These are phyloP conservation scores for Abramis brama DNA, from an alignment of 2,113 vertebrate genomes.

Conservation along the genomic window DNA sequence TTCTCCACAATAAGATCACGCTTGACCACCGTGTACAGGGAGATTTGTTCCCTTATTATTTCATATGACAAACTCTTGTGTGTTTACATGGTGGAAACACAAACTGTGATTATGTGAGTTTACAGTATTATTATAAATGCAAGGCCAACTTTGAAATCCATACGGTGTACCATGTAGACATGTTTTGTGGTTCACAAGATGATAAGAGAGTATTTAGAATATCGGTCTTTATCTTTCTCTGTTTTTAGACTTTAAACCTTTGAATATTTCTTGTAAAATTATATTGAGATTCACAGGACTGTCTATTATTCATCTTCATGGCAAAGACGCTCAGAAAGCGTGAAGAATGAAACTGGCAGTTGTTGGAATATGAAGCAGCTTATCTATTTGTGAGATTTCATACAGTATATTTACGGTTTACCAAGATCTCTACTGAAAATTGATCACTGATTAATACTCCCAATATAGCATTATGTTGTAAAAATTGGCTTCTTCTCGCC, in stretches of 20 bases:
- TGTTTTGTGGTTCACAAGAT: conserved; percentile 38
- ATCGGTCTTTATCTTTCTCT: conserved; percentile 29
- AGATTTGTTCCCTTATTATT: conserved; percentile 34
- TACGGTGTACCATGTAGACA: conserved; percentile 38
- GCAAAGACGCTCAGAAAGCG: not conserved
- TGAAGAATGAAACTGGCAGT: not conserved
- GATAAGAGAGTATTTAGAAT: conserved; percentile 40
- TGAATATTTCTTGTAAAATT: conserved; percentile 39
- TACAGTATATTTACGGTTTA: conserved; percentile 29
- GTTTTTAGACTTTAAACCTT: conserved; percentile 41
- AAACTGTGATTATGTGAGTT: conserved; percentile 43
- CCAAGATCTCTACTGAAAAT: not conserved
- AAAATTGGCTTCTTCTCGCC: conserved; percentile 1
- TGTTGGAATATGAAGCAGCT: conserved; percentile 11
- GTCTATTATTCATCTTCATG: conserved; percentile 13
- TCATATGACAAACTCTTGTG: conserved; percentile 35
- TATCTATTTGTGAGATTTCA: conserved; percentile 23
- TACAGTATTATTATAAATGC: conserved; percentile 38
- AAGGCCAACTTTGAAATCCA: conserved; percentile 29
- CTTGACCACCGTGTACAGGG: conserved; percentile 9
- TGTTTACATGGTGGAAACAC: conserved; percentile 38
- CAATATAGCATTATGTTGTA: not conserved
- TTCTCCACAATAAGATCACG: not conserved
- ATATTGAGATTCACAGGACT: conserved; percentile 27
- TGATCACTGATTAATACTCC: not conserved